A percentile compares a stretch with the other conserved stretches of the same genome.
These are phyloP conservation scores for Zygogramma bicolorata DNA, from an alignment of 2,888 invertebrate species.

Conservation along the genomic window DNA sequence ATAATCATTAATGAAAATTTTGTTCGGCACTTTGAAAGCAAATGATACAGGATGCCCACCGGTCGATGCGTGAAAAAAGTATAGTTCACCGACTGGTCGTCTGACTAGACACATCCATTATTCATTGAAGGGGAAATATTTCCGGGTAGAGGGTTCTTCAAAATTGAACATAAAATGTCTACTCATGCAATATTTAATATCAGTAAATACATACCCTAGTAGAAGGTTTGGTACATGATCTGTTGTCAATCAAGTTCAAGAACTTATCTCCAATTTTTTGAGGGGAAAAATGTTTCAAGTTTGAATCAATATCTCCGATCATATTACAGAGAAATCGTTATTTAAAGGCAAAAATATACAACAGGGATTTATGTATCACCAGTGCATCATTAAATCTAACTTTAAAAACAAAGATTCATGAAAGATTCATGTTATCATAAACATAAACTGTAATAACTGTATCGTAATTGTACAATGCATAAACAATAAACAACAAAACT, in stretches of 20 bases:
- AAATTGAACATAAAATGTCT: background rate
- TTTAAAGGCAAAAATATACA: background rate
- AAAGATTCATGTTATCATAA: too few relatives aligned
- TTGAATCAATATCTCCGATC: constrained; percentile 40
- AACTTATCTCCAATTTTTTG: constrained; percentile 54
- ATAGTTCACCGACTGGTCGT: too few relatives aligned
- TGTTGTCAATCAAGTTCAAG: constrained; percentile 70
- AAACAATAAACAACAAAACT: too few relatives aligned
- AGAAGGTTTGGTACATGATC: constrained; percentile 77
- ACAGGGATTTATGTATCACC: background rate
- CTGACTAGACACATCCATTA: too few relatives aligned
- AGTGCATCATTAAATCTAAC: background rate
- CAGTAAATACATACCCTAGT: constrained; percentile 70
- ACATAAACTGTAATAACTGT: too few relatives aligned
- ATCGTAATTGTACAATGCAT: too few relatives aligned
- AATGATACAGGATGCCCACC: too few relatives aligned
- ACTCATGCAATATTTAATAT: background rate
- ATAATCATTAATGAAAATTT: too few relatives aligned
- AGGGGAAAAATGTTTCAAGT: constrained; percentile 42
- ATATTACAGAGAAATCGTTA: constrained; percentile 30
- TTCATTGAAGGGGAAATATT: too few relatives aligned
- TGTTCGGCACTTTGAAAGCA: too few relatives aligned
- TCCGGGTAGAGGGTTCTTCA: too few relatives aligned
- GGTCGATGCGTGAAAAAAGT: too few relatives aligned
- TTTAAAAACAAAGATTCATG: background rate